Conservation (phyloP, 2,797 vertebrate species). For the Pyrocephalus nanus region DNA sequence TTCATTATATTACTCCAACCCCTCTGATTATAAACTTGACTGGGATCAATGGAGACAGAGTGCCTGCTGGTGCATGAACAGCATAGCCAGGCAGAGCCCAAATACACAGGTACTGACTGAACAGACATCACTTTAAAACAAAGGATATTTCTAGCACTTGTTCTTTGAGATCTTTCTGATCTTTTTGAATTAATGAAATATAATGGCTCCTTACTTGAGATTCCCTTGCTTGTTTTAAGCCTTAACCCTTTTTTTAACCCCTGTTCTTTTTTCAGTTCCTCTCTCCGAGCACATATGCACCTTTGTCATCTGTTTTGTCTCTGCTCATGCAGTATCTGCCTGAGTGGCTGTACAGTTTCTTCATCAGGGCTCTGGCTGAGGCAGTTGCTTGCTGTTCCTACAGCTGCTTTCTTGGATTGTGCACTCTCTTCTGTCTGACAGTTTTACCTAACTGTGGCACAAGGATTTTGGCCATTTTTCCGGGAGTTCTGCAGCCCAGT, state of each 20-base stretch:
- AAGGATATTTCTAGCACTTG: neutral
- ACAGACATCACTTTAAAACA: neutral
- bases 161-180: neutral
- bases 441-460: neutral
- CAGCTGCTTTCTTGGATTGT: neutral
- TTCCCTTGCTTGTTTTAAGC: neutral
- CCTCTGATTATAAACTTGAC: slow-evolving; percentile 6
- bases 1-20: neutral
- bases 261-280: neutral
- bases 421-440: neutral
- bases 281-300: neutral
- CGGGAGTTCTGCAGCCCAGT: neutral
- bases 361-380: neutral
- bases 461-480: neutral
- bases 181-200: neutral
- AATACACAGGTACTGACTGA: neutral
- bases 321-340: neutral
- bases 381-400: neutral
- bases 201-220: neutral
- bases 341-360: neutral
- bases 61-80: neutral
- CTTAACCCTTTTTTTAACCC: neutral
- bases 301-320: neutral
- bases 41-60: slow-evolving; percentile 4
- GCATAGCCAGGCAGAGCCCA: neutral